phyloP scores from a whole-genome alignment of 2,888 invertebrate genomes.

The Sericinus montela region DNA sequence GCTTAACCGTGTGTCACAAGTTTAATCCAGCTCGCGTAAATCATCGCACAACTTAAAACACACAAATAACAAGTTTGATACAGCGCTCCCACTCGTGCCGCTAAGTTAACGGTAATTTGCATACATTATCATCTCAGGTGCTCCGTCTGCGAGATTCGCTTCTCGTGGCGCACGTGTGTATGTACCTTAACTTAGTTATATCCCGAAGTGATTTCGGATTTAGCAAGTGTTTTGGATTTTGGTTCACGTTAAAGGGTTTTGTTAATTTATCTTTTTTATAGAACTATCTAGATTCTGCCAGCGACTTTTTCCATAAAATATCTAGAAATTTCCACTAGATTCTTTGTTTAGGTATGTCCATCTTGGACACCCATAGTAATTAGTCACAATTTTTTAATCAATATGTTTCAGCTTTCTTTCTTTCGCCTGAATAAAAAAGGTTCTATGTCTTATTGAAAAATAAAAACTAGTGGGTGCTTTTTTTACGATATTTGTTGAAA shows the following conservation, averaged over 20 bases:
- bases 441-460: too few species aligned
- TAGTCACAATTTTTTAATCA: too few species aligned
- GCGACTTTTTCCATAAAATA: too few species aligned
- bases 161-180: conserved; percentile 17
- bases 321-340: too few species aligned
- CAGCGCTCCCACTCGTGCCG: conserved; percentile 52
- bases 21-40: conserved; percentile 56
- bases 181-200: conserved; percentile 15
- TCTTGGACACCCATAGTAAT: too few species aligned
- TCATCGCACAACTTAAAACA: conserved; percentile 68
- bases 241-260: not conserved
- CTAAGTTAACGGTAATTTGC: conserved; percentile 71
- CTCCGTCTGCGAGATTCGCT: conserved; percentile 24
- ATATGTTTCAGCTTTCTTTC: too few species aligned
- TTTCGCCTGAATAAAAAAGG: too few species aligned
- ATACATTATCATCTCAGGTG: conserved; percentile 78
- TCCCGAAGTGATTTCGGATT: conserved; percentile 16
- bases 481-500: too few species aligned
- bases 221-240: conserved; percentile 11
- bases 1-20: conserved; percentile 29
- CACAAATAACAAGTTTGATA: conserved; percentile 78
- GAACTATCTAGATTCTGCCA: too few species aligned
- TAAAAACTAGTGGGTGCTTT: too few species aligned
- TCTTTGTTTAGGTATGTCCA: too few species aligned
- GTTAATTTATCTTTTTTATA: too few species aligned